Evolutionary conservation across 2,113 vertebrate genomes (phyloP), one percentile per base, ranked within the genome.

Genomic region (Pogonocichla stellata): DNA sequence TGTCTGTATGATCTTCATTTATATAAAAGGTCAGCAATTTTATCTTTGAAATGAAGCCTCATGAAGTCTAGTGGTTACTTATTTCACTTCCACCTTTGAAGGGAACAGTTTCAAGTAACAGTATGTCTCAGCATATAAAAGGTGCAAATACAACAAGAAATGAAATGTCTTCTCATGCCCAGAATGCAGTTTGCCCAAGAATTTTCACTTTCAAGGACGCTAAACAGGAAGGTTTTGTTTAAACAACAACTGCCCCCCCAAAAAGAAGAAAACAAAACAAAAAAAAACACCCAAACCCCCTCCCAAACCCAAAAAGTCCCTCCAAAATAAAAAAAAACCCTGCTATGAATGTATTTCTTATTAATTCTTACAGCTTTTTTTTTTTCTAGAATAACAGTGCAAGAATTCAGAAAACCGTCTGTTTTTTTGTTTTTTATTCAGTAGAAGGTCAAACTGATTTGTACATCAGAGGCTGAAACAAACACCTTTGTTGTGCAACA

Each of bases 11-110:
- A 92, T 86, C 65, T 95, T 70, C 56, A 57, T 81, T 86, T 80
- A 45, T 56, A 67, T 26, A 84, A 70, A 88, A 95, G 56, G 86
- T 80, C 80, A 95, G 80, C 69, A 91, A 77, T 89, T 94, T 93
- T 69, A 93, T 58, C 92, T 86, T 54, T 56, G 38, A 91, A 90
- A 91, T 19, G 48, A 95, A 94, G 80, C 13, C 66, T 81, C 51
- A 17, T 26, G 29, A 60, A 92, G 43, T 33, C 57, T 48, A 45
- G 72, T 24, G 65, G 86, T 91, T 91, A 93, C 72, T 42, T 75
- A 92, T 79, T 92, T 95, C 88, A 87, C 61, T 96, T 93, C 86
- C 77, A 95, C 77, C 56, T 88, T 60, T 64, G 73, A 74, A 62
- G 75, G 64, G n/a, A 87, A 77, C 42, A 84, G 73, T 84, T 92